Base-by-base conservation (phyloP, 2,113 vertebrate genomes). In the Lonchura striata region DNA sequence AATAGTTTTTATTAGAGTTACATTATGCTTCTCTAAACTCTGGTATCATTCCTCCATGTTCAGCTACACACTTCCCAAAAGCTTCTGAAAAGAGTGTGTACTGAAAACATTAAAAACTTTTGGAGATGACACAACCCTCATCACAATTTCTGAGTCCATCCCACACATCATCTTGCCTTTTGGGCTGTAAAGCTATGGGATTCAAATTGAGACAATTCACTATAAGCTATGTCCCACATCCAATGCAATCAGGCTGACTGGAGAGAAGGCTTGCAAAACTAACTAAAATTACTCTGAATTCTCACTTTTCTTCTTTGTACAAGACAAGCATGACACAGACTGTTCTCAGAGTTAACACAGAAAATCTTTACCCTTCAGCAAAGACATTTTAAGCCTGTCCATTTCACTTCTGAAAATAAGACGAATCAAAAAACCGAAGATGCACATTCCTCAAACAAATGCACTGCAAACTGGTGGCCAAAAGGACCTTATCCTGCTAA, bases 381-480 rank as follows among this genome's bases (percentile, higher is more conserved):
- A 54, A 87, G 25, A 41, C 2, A 56, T 15, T 82, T 47, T 47
- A 88, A 90, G 49, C 5, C 41, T 24, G 9, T 28, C 31, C 15
- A 30, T 27, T 20, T 66, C 10, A 19, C 10, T 35, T 10, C 6
- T 33, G 23, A 90, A 87, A 57, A 46, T 12, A 82, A 37, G 4
- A 63, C 4, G 0, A 54, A 27, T 0, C 7, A 49, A 71, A 72
- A 76, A 41, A 18, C 10, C 4, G 27, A 56, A 68, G 4, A 37
- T 3, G 4, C 8, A 60, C 52, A 56, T 24, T 76, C 21, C 57
- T 90, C 33, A 56, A 44, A 31, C 3, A 87, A 82, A 75, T 4
- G 11, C 3, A 11, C 20, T 46, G 21, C 33, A 77, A 77, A 21
- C 19, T 53, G 4, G 11, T 57, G 9, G 24, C 25, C 20, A 41